Conservation (phyloP, 2,888 invertebrate species). For the Drosophila antonietae region DNA sequence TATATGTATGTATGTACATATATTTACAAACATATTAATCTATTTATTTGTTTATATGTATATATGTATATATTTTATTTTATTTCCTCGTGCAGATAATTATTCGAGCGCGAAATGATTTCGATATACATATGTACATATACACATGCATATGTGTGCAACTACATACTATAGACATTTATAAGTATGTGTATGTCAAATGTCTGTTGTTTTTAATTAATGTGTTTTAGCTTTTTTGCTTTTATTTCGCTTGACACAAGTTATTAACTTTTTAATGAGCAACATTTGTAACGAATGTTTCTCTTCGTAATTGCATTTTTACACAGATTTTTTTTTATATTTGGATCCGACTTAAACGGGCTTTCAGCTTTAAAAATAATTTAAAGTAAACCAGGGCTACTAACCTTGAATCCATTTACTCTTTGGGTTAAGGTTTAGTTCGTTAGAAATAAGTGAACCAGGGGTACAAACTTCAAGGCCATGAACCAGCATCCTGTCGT, state of each 20-base stretch:
- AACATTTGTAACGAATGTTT: slow-evolving; percentile 1
- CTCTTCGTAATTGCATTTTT: neutral
- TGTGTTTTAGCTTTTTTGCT: neutral
- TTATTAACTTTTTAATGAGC: slow-evolving; percentile 17
- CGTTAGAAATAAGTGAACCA: neutral
- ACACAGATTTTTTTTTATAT: neutral
- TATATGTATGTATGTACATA: neutral
- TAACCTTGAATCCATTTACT: neutral
- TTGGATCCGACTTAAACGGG: no score
- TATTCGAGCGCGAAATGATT: slow-evolving; percentile 32
- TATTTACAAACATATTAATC: neutral
- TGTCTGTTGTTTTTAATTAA: slow-evolving; percentile 17
- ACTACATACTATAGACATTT: no score
- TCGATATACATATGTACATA: neutral
- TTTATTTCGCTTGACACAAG: slow-evolving; percentile 5
- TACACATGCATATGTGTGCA: neutral
- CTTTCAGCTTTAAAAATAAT: neutral
- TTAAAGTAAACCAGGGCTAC: neutral
- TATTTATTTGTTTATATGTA: slow-evolving; percentile 4
- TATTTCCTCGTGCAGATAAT: neutral
- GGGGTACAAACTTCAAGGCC: neutral
- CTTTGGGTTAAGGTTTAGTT: neutral
- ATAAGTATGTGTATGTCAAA: slow-evolving; percentile 5
- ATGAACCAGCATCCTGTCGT: neutral
- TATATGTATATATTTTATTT: neutral